Percentiles rank a stretch among this genome's conserved stretches.
Conservation (phyloP, 2,797 vertebrate genomes). For the Mus minutoides region DNA sequence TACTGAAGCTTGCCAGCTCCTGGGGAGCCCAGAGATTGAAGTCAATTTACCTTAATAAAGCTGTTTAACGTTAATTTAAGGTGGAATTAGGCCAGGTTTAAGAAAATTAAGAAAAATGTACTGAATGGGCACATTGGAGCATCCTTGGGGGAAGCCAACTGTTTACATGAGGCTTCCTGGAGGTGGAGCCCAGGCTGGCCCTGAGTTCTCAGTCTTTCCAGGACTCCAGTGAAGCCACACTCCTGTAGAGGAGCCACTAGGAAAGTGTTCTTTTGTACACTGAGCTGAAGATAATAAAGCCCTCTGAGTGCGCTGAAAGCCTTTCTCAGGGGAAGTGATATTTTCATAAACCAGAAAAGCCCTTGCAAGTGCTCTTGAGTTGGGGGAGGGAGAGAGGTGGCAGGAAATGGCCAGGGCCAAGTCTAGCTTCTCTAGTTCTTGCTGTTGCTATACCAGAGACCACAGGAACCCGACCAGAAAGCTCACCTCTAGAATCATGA, state of each 20-base stretch:
- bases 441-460: accelerated
- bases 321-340: not conserved
- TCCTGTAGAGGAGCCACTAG: not conserved
- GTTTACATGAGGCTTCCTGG: accelerated
- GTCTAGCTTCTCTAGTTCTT: not conserved
- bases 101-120: constrained; percentile 65
- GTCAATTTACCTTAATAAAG: constrained; percentile 77
- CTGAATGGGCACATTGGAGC: not conserved
- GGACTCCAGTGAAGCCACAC: not conserved
- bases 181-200: not conserved
- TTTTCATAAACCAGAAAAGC: not conserved
- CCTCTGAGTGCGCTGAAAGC: not conserved
- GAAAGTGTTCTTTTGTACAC: not conserved
- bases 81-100: constrained; percentile 63
- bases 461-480: not conserved
- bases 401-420: not conserved
- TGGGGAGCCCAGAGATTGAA: constrained; percentile 58
- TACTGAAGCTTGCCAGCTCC: constrained; percentile 57
- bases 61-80: constrained; percentile 74
- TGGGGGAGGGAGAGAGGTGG: not conserved
- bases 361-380: accelerated
- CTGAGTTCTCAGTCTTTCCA: not conserved
- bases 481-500: not conserved
- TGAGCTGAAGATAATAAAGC: not conserved
- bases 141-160: not conserved